Conservation (phyloP, 2,888 invertebrate species). For the Acrobasis consociella region DNA sequence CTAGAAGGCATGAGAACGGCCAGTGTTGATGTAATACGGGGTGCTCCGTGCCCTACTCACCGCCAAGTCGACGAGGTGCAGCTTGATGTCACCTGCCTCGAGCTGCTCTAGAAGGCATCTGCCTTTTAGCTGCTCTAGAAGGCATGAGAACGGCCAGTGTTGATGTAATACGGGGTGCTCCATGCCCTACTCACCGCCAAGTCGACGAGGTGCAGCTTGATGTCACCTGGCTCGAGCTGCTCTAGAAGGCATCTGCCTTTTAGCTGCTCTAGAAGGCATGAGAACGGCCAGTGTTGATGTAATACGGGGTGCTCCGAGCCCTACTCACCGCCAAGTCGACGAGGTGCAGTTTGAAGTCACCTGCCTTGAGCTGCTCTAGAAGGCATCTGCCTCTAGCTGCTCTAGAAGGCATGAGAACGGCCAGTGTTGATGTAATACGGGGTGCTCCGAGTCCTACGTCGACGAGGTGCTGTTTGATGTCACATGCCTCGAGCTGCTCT, state of each 20-base stretch:
- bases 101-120: neutral
- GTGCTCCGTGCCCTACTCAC: conserved; percentile 73
- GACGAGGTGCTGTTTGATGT: conserved; percentile 82
- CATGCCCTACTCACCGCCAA: conserved; percentile 87
- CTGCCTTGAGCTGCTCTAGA: too few species aligned
- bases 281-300: too few species aligned
- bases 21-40: too few species aligned
- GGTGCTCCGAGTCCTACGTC: conserved; percentile 77
- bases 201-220: conserved; percentile 87
- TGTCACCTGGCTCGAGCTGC: neutral
- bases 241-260: neutral
- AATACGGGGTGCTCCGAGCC: too few species aligned
- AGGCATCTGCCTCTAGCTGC: too few species aligned
- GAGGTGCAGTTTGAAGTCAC: neutral
- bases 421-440: too few species aligned
- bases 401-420: too few species aligned
- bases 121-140: neutral
- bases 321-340: neutral
- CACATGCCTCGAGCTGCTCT: neutral
- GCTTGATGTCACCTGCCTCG: neutral
- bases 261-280: neutral
- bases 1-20: too few species aligned
- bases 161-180: too few species aligned
- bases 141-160: too few species aligned
- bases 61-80: conserved; percentile 94